Evolutionary conservation across 2,113 vertebrate species (phyloP), one percentile per base, ranked within the genome.

Genomic region (Brachyistius frenatus): DNA sequence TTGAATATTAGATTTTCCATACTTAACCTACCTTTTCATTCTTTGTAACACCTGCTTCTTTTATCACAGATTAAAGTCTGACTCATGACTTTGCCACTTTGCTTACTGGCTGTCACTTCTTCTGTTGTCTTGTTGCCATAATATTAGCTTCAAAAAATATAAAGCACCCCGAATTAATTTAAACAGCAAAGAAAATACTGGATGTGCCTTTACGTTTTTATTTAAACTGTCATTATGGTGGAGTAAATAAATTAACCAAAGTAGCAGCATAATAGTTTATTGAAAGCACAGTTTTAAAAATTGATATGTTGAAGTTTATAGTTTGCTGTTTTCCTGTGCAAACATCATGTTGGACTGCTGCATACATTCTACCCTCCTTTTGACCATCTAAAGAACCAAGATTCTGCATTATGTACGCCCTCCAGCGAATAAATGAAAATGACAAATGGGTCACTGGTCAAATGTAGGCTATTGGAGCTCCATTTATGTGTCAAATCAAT

Each of bases 401-500:
- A 63, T 9, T 36, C 15, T 76, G 23, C 41, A 36, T 46, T 54
- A n/a, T 57, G 31, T 15, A 3, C 11, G 7, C 9, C 80, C 80
- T 56, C 44, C 13, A 66, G 76, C 66, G 67, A 76, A 78, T 69
- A 62, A 78, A 37, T 71, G 44, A 69, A 82, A 72, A 75, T 74
- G 74, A 80, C 44, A 37, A 88, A 70, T 69, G 64, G 89, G 84
- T 87, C 87, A 89, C 73, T 76, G 77, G 79, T 85, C 81, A 87
- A 81, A 91, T 87, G 78, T 72, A 60, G 77, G 82, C 77, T 64
- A 73, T 33, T 47, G 58, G 67, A 66, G 81, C 60, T 70, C 61
- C 64, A 23, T 78, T 77, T 84, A 77, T 85, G 83, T 91, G 83
- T 88, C 83, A 88, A 88, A 91, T 90, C 88, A 78, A 89, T 91